phyloP scores from a whole-genome alignment of 2,113 vertebrate species.

The Aldabrachelys gigantea region DNA sequence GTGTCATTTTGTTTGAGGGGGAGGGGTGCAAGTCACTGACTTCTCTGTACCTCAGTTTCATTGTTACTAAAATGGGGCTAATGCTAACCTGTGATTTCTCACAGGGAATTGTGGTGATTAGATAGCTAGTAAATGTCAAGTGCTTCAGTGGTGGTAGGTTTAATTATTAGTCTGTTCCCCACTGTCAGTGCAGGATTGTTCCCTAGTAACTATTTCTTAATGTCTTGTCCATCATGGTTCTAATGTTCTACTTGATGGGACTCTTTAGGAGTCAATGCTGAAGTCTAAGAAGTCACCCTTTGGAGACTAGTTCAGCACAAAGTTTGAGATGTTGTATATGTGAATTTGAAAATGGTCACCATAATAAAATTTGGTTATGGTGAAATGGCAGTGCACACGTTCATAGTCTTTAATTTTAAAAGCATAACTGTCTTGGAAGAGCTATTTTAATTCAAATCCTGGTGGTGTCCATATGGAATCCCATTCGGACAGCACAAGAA shows the following conservation, averaged over 20 bases:
- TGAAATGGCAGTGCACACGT: no score
- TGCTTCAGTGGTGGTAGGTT: neutral
- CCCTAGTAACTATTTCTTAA: neutral
- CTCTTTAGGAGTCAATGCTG: neutral
- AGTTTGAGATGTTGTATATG: neutral
- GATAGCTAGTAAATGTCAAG: neutral
- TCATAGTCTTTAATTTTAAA: no score
- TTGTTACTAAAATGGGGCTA: neutral
- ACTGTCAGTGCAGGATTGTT: neutral
- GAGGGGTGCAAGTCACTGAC: neutral
- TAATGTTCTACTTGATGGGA: neutral
- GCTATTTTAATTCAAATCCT: no score
- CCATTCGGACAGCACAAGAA: no score
- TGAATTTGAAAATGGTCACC: neutral
- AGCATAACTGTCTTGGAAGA: no score
- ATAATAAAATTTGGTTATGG: neutral
- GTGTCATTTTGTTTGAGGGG: neutral
- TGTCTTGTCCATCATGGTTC: neutral
- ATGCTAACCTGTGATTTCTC: neutral
- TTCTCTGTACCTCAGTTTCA: neutral
- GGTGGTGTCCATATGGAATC: no score
- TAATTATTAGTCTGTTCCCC: neutral
- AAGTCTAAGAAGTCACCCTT: neutral
- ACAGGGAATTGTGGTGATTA: neutral
- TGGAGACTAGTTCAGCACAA: neutral